Percentiles rank a stretch among this genome's conserved stretches.
phyloP scores from a whole-genome alignment of 2,113 vertebrate species.

The Neogobius melanostomus region DNA sequence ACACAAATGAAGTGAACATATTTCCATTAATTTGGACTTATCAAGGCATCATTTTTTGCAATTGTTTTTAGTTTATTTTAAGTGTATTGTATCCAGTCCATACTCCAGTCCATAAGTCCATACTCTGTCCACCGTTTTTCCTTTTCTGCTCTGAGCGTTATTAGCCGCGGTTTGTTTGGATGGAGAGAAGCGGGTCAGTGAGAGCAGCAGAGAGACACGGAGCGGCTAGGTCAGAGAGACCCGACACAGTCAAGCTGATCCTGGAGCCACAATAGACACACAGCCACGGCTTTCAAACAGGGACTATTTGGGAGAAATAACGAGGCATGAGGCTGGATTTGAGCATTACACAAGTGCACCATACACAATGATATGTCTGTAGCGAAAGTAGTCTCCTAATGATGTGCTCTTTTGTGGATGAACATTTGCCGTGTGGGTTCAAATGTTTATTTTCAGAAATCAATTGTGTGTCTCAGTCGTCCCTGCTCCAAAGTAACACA shows the following conservation, averaged over 20 bases:
- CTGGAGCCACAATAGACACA: not conserved
- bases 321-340: not conserved
- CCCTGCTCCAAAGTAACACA: no score
- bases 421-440: no score
- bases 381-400: not conserved
- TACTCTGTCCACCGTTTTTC: not conserved
- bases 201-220: conserved; percentile 22
- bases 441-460: no score
- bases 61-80: no score
- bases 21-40: no score
- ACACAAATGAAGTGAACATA: no score
- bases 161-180: conserved; percentile 12
- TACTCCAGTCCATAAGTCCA: no score
- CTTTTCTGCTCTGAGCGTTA: not conserved
- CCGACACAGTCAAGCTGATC: conserved; percentile 28
- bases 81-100: no score
- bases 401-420: no score
- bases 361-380: not conserved
- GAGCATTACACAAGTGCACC: not conserved
- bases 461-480: no score
- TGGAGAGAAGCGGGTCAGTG: conserved; percentile 7
- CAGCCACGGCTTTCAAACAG: not conserved
- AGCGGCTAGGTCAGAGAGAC: conserved; percentile 36
- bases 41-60: no score
- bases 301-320: not conserved